Conservation (phyloP, 2,888 invertebrate species). For the Noctua comes region DNA sequence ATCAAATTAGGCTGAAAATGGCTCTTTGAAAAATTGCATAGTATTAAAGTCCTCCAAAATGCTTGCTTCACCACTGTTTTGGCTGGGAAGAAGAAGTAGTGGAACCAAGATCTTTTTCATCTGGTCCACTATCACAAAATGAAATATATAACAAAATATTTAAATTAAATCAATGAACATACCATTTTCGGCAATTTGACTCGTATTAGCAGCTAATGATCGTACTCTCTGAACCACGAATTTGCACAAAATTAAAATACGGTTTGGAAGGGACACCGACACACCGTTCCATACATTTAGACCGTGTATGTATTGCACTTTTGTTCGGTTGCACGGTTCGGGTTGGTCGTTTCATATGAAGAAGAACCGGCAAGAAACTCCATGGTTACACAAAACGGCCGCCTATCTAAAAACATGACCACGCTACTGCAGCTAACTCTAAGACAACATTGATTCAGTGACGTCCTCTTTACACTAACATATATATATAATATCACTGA, state of each 20-base stretch:
- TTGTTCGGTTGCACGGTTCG: neutral
- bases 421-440: no score
- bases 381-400: neutral
- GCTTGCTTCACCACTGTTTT: neutral
- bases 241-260: neutral
- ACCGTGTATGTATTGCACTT: no score
- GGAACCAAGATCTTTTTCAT: neutral
- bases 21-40: neutral
- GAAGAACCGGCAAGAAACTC: neutral
- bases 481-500: conserved; percentile 28
- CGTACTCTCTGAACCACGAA: neutral
- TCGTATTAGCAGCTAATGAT: neutral
- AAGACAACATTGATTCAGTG: neutral
- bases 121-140: neutral
- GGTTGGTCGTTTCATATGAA: neutral
- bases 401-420: neutral
- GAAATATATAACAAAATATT: no score
- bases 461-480: neutral
- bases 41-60: neutral
- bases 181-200: neutral
- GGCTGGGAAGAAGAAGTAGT: neutral
- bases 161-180: neutral
- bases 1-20: neutral
- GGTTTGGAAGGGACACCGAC: no score
- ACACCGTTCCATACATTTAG: no score